Conservation (phyloP, 2,888 invertebrate species). For the Bugulina stolonifera region DNA sequence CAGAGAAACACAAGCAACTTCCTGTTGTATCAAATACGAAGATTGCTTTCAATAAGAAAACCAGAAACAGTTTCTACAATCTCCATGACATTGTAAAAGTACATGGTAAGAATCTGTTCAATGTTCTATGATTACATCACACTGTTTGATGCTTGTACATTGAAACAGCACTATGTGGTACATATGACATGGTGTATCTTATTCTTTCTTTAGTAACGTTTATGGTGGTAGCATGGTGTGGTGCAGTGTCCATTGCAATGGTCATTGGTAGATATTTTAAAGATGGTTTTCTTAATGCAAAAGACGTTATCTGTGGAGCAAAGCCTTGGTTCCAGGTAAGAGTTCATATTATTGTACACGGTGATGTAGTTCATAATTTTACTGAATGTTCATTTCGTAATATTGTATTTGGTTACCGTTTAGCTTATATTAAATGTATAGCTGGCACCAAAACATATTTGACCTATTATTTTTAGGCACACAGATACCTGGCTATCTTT, state of each 20-base stretch:
- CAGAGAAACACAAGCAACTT: not conserved
- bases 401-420: too few species aligned
- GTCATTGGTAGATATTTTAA: conserved; percentile 80
- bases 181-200: not conserved
- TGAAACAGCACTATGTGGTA: not conserved
- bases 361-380: too few species aligned
- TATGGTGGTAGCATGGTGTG: conserved; percentile 80
- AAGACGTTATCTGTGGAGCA: not conserved
- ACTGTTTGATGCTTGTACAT: not conserved
- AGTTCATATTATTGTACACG: too few species aligned
- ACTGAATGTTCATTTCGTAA: too few species aligned
- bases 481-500: not conserved
- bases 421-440: too few species aligned
- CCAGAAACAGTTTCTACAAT: not conserved
- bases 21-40: not conserved
- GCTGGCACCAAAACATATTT: too few species aligned
- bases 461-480: conserved; percentile 17
- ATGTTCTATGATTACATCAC: not conserved
- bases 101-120: conserved; percentile 25
- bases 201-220: conserved; percentile 15
- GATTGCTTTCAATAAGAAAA: not conserved
- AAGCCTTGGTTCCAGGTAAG: conserved; percentile 26
- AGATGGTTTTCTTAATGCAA: conserved; percentile 58
- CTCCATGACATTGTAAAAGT: not conserved
- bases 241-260: conserved; percentile 78